Percentiles rank a stretch among this genome's conserved stretches.
These are phyloP conservation scores for Poeciliopsis infans DNA, from an alignment of 2,797 vertebrate genomes.

Conservation along the genomic window DNA sequence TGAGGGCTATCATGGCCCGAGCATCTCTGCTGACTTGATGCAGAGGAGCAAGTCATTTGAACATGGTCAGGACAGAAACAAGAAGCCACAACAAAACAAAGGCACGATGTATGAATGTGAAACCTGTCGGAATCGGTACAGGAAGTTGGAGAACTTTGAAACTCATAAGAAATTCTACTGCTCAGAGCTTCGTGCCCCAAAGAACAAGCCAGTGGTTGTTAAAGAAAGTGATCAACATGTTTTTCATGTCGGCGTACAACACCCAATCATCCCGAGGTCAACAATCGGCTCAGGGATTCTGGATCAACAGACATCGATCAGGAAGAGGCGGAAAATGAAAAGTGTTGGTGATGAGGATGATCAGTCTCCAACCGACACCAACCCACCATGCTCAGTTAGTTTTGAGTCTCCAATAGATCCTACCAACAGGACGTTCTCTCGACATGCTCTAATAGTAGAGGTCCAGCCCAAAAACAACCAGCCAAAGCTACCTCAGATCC, in stretches of 20 bases:
- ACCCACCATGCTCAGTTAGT: conserved; percentile 81
- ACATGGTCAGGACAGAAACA: conserved; percentile 85
- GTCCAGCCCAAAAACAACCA: conserved; percentile 79
- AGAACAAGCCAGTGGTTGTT: conserved; percentile 85
- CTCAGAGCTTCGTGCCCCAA: conserved; percentile 97
- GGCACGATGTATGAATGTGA: conserved; percentile 99
- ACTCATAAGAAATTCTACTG: conserved; percentile 99
- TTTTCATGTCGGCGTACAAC: conserved; percentile 76
- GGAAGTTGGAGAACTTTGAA: conserved; percentile 98
- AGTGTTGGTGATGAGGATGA: conserved; percentile 98
- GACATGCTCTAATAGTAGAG: conserved; percentile 72
- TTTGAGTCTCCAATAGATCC: conserved; percentile 75
- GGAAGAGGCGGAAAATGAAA: conserved; percentile 98
- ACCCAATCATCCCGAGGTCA: conserved; percentile 83
- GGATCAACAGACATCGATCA: conserved; percentile 91
- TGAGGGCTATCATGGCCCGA: conserved; percentile 84
- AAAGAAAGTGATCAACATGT: conserved; percentile 88
- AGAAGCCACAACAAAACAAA: conserved; percentile 91
- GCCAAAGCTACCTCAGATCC: conserved; percentile 85
- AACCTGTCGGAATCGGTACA: conserved; percentile 95
- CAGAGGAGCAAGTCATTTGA: conserved; percentile 87
- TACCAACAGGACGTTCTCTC: conserved; percentile 72
- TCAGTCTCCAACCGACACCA: conserved; percentile 87
- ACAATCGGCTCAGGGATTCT: conserved; percentile 79
- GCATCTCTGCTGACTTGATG: conserved; percentile 78